Conservation (phyloP, 2,888 invertebrate species). For the Diplolepis rosae region DNA sequence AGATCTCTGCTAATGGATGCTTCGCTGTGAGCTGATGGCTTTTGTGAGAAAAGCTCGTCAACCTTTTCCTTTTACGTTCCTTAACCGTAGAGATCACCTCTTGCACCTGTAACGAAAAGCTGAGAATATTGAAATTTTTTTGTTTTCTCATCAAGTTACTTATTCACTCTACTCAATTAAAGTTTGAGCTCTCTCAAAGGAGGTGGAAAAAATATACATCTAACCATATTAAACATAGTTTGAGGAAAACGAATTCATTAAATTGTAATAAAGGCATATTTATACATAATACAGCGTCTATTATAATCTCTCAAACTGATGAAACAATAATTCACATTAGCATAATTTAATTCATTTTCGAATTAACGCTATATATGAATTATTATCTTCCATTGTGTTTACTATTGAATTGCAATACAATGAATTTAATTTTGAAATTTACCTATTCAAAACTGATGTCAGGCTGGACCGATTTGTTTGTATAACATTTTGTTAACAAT, state of each 20-base stretch:
- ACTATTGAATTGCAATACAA: background rate
- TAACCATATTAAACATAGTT: background rate
- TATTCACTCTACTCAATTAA: too few relatives aligned
- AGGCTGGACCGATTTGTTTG: background rate
- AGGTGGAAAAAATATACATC: too few relatives aligned
- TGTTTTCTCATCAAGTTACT: too few relatives aligned
- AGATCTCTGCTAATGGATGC: constrained; percentile 61
- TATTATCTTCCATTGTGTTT: constrained; percentile 11
- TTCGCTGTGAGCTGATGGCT: constrained; percentile 44
- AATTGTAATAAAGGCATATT: background rate
- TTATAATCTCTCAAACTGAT: background rate
- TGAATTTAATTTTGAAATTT: background rate
- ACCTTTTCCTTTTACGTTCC: constrained; percentile 2
- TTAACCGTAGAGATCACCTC: background rate
- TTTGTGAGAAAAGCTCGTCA: constrained; percentile 19
- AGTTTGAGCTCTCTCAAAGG: too few relatives aligned
- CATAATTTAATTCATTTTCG: constrained; percentile 6
- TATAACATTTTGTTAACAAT: background rate
- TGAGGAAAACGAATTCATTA: background rate
- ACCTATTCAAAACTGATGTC: background rate
- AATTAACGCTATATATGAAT: background rate
- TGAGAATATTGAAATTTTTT: background rate
- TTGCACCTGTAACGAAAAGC: background rate
- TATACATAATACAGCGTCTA: background rate
- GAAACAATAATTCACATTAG: background rate